phyloP scores from a whole-genome alignment of 2,888 invertebrate species.

The Aleiodes leptofemur region DNA sequence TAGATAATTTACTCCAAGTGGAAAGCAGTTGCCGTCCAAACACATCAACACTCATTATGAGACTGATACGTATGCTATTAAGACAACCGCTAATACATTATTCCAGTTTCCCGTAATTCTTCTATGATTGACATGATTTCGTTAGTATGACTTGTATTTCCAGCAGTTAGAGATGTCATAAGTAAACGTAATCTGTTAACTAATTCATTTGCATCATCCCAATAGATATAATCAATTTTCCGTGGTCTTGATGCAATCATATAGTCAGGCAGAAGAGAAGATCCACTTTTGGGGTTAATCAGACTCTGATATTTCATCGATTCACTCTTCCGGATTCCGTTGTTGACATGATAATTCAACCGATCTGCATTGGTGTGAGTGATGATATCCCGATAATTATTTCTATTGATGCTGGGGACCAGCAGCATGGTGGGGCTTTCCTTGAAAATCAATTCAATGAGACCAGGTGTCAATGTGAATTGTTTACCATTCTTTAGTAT shows the following conservation, averaged over 20 bases:
- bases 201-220: constrained; percentile 3
- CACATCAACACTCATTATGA: constrained; percentile 36
- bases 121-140: constrained; percentile 12
- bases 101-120: too few species aligned
- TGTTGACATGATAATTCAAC: too few species aligned
- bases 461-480: constrained; percentile 44
- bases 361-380: too few species aligned
- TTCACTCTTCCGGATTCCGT: too few species aligned
- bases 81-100: too few species aligned
- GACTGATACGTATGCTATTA: neutral
- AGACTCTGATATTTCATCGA: too few species aligned
- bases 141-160: constrained; percentile 8
- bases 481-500: constrained; percentile 30
- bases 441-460: constrained; percentile 10
- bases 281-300: too few species aligned
- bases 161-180: neutral
- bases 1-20: neutral
- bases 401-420: too few species aligned
- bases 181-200: constrained; percentile 7
- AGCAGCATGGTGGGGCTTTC: too few species aligned
- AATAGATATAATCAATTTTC: neutral
- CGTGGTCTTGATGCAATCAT: too few species aligned
- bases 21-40: constrained; percentile 35
- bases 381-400: too few species aligned
- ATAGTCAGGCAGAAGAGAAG: too few species aligned